Base-by-base conservation (phyloP, 2,113 vertebrate genomes). In the Clinocottus analis region DNA sequence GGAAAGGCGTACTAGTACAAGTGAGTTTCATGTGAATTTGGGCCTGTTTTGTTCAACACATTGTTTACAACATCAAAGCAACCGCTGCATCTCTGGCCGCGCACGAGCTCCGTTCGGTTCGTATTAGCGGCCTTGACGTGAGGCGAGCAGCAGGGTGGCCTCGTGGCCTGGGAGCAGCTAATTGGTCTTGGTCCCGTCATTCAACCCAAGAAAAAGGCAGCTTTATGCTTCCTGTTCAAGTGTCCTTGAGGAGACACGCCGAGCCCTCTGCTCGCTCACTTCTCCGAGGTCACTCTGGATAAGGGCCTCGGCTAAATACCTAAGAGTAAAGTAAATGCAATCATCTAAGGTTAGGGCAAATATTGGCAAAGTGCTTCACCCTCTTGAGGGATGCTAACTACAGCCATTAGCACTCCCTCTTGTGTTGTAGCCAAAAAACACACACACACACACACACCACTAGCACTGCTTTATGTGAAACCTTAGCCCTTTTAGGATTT, bases 281-380 rank as follows among this genome's bases (percentile, higher is more conserved):
- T 63, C 27, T 45, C 47, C 49, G 6, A 35, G 79, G 74, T 85
- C 58, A n/a, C 53, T 60, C 17, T 43, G 62, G 69, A 75, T 56
- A n/a, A 84, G 62, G 55, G 64, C 64, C 37, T 77, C 63, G 25
- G 74, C 80, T 86, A 79, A 87, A 82, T 75, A 83, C 82, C 63
- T 45, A 65, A 45, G 85, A 58, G 85, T 85, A 75, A 80, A 83
- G 60, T 53, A 79, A 90, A 89, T 79, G 72, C 70, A 89, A 87
- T 90, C 86, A 85, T 91, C 59, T 65, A 67, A 87, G 80, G 87
- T 89, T 61, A 80, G 86, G 89, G 83, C 82, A 87, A 88, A 91
- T 89, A 91, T 90, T 90, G 85, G 80, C 84, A 80, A 84, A 88
- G 72, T 75, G 79, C 66, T 89, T 12, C 17, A n/a, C 68, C 76